phyloP scores from a whole-genome alignment of 2,797 vertebrate species.

The Limnodromus scolopaceus region DNA sequence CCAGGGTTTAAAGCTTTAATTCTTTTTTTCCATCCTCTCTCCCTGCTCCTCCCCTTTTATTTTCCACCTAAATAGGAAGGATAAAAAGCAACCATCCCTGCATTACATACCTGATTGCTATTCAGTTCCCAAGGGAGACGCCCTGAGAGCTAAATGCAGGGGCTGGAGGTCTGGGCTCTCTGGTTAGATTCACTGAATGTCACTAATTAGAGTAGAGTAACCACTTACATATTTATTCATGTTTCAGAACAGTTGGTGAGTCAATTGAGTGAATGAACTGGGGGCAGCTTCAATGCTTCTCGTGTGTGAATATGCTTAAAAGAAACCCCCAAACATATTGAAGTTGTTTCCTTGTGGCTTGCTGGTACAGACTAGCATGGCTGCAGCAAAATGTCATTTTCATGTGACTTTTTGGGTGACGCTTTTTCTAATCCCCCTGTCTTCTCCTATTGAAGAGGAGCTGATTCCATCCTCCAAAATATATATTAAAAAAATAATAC shows the following conservation, averaged over 20 bases:
- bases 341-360: not conserved
- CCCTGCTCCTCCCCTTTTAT: not conserved
- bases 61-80: slow-evolving; percentile 20
- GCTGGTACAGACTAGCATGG: not conserved
- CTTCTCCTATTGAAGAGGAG: not conserved
- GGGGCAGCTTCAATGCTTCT: not conserved
- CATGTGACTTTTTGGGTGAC: not conserved
- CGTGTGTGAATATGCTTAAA: not conserved
- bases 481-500: not conserved
- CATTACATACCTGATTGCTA: slow-evolving; percentile 65
- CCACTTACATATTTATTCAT: slow-evolving; percentile 60
- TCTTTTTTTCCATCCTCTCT: not conserved
- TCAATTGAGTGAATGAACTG: slow-evolving; percentile 45
- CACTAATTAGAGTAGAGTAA: slow-evolving; percentile 61
- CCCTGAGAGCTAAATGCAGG: slow-evolving; percentile 37
- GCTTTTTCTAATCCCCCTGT: not conserved
- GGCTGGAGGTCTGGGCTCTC: slow-evolving; percentile 15
- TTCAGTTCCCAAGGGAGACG: slow-evolving; percentile 54
- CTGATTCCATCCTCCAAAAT: not conserved
- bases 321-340: not conserved
- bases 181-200: slow-evolving; percentile 45
- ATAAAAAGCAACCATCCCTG: slow-evolving; percentile 11
- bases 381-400: not conserved
- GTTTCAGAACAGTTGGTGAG: slow-evolving; percentile 47
- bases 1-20: slow-evolving; percentile 13